Evolutionary conservation across 2,113 vertebrate species (phyloP), one percentile per base, ranked within the genome.

Genomic region (Ramphastos sulfuratus): DNA sequence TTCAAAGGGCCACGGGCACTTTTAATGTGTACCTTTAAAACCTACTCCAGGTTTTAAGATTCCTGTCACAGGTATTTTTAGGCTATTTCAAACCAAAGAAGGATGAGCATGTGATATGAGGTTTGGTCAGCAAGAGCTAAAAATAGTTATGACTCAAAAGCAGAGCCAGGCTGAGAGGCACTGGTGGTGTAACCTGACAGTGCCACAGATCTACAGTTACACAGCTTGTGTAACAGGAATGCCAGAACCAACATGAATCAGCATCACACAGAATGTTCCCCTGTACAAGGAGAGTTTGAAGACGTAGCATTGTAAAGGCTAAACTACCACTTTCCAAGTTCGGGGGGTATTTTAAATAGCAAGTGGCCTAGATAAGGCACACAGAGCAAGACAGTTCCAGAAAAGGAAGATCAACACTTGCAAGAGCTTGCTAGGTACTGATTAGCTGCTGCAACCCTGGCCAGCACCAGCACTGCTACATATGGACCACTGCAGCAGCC

Each of bases 121-220:
- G 50, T 82, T 76, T 85, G 81, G 87, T 87, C 94, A 96, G 76
- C 79, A 89, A 76, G 81, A 93, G 58, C 93, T 94, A 95, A 96
- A 92, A 94, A 96, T 96, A 97, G 83, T 23, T 3, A 2, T 78
- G 82, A 94, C 82, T 76, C 87, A 89, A 54, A 60, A 90, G 79
- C 50, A 74, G 81, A 63, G 52, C 2, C 15, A 21, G 79, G 70
- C 59, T 1, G 2, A 72, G 63, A 80, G 59, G 65, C 74, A 87
- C 30, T 5, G 1, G 39, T 10, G 59, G 66, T 69, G 95, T 70
- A 94, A 95, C 61, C 60, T 65, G 81, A 93, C 66, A 89, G 84
- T 6, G 1, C 48, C 0, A 0, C 31, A 27, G 66, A 30, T 66
- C 87, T 94, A 67, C 9, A 1, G 83, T 89, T 93, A 92, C 94